Base-by-base conservation (phyloP, 2,113 vertebrate species). In the Scartelaos histophorus region DNA sequence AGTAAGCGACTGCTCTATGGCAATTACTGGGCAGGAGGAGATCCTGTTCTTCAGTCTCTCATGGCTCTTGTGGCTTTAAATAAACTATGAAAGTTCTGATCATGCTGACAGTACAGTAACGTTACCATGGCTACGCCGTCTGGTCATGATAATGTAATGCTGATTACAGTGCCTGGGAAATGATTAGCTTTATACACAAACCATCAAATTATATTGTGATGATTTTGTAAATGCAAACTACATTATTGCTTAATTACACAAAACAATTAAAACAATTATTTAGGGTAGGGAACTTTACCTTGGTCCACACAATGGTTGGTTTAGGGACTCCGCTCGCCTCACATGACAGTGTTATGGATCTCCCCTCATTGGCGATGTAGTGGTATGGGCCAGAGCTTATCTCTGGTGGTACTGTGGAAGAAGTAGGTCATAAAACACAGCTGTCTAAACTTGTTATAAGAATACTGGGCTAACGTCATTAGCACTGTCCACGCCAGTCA, bases 221-320 rank as follows among this genome's bases (percentile, higher is more conserved):
- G 19, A 21, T 54, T 54, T 54, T n/a, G 19, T n/a, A 54, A 21
- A n/a, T 54, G 7, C 19, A n/a, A 54, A 6, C 5, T 2, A 54
- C 19, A 54, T 17, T 54, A 7, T 6, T 54, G 16, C 17, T 51
- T 51, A 17, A 19, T 49, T 51, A 51, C 15, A 17, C 15, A 51
- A 16, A 51, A 16, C 5, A 5, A 51, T 5, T 51, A 51, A 5
- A 62, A 24, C 35, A 29, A 79, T 75, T 65, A 17, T 60, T 35
- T 3, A n/a, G 38, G 69, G 76, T 67, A 67, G 72, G 69, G 77
- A 56, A 62, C 58, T 87, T 57, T 83, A 98, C 97, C 96, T 97
- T 97, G 82, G 93, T 89, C 97, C 97, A 98, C 85, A 91, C 87
- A 66, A 97, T 76, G 5, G 86, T 66, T 3, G 97, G 97, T 11